Conservation (phyloP, 2,888 invertebrate genomes). For the Drosophila affinis region DNA sequence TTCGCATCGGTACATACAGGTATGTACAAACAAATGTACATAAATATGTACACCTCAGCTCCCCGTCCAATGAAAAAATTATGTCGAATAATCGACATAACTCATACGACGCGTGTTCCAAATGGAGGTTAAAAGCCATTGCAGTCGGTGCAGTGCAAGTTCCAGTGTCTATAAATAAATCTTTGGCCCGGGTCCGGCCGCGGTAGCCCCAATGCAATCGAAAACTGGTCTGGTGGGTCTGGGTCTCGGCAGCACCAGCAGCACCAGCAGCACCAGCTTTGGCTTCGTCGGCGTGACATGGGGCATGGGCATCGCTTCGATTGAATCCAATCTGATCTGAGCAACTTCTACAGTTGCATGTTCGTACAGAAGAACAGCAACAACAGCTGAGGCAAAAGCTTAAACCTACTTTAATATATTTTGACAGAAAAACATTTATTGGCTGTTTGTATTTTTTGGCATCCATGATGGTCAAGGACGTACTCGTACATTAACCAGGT, state of each 20-base stretch:
- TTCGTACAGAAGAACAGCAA: constrained; percentile 10
- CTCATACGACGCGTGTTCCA: constrained; percentile 72
- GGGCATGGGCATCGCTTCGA: too few relatives aligned
- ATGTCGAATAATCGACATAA: constrained; percentile 53
- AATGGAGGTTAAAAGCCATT: constrained; percentile 75
- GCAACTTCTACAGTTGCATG: neutral
- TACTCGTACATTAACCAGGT: constrained; percentile 63
- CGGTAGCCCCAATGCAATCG: constrained; percentile 31
- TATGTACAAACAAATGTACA: neutral
- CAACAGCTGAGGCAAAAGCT: constrained; percentile 6
- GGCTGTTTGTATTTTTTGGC: constrained; percentile 28
- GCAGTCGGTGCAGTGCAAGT: constrained; percentile 44
- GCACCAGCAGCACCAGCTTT: neutral
- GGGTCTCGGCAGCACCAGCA: constrained; percentile 7
- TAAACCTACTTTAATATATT: constrained; percentile 4
- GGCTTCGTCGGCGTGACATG: neutral
- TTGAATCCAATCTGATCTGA: neutral
- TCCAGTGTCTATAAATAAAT: constrained; percentile 70
- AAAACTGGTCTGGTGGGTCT: constrained; percentile 40
- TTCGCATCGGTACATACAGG: too few relatives aligned
- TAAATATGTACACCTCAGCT: neutral
- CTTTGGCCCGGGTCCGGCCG: constrained; percentile 40
- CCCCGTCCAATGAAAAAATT: constrained; percentile 11
- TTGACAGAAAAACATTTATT: constrained; percentile 40
- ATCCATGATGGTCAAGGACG: constrained; percentile 70